A percentile compares a stretch with the other conserved stretches of the same genome.
Conservation (phyloP, 2,797 vertebrate genomes). For the Eidolon dupreanum region DNA sequence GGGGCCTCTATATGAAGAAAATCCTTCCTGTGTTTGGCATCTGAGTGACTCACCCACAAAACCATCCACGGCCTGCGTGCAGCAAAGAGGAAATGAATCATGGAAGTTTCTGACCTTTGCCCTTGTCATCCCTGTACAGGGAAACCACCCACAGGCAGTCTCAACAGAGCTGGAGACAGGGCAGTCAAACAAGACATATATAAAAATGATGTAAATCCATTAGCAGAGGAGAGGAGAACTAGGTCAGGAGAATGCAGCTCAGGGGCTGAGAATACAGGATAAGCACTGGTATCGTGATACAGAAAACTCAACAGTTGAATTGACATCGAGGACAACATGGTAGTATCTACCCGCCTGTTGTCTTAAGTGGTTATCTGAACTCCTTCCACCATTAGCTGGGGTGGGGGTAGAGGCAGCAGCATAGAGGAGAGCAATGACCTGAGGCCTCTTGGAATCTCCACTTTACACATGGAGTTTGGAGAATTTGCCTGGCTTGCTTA, state of each 20-base stretch:
- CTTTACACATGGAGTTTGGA: conserved; percentile 47
- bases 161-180: conserved; percentile 78
- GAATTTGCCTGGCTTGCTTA: conserved; percentile 71
- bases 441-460: conserved; percentile 30
- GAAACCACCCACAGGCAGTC: conserved; percentile 82
- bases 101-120: conserved; percentile 84
- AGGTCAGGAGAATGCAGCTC: not conserved
- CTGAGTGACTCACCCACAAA: conserved; percentile 84
- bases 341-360: not conserved
- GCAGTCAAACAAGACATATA: conserved; percentile 75
- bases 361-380: not conserved
- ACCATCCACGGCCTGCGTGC: conserved; percentile 78
- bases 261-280: not conserved
- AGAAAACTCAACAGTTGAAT: not conserved
- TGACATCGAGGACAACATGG: not conserved
- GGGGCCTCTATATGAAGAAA: conserved; percentile 64
- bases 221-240: not conserved
- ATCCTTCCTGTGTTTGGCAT: conserved; percentile 68
- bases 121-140: conserved; percentile 83
- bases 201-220: conserved; percentile 9
- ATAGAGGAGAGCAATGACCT: not conserved
- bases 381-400: not conserved
- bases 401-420: not conserved
- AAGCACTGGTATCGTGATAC: conserved; percentile 34
- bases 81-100: conserved; percentile 88